phyloP scores from a whole-genome alignment of 2,113 vertebrate genomes.

The Hucho hucho region DNA sequence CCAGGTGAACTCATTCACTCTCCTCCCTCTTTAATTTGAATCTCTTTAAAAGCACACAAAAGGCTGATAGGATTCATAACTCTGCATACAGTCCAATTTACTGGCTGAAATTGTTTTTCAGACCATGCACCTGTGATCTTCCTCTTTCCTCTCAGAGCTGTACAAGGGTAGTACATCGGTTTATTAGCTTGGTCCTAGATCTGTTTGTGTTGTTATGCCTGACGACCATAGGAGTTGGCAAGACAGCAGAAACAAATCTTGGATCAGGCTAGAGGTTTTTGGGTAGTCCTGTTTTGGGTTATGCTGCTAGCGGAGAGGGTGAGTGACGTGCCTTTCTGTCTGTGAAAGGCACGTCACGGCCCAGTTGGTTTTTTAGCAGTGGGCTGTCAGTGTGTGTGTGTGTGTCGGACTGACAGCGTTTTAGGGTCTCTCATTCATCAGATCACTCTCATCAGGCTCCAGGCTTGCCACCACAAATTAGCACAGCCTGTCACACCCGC shows the following conservation, averaged over 20 bases:
- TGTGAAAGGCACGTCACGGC: no score
- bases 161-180: no score
- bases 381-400: background rate
- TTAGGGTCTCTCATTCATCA: constrained; percentile 36
- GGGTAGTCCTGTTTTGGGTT: background rate
- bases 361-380: no score
- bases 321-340: constrained; percentile 22
- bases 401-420: constrained; percentile 47
- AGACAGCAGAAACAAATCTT: no score
- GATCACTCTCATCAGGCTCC: constrained; percentile 6
- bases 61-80: constrained; percentile 1
- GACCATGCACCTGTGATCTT: constrained; percentile 21
- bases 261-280: no score
- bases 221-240: no score
- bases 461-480: constrained; percentile 49
- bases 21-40: constrained; percentile 3
- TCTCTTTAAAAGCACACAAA: constrained; percentile 6
- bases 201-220: no score
- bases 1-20: constrained; percentile 31
- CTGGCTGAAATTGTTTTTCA: constrained; percentile 11
- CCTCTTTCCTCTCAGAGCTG: no score
- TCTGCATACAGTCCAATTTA: no score
- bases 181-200: no score
- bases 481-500: constrained; percentile 25
- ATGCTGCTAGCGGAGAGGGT: constrained; percentile 6